Evolutionary conservation across 2,888 invertebrate genomes (phyloP).

Genomic region (Pachydiplax longipennis): DNA sequence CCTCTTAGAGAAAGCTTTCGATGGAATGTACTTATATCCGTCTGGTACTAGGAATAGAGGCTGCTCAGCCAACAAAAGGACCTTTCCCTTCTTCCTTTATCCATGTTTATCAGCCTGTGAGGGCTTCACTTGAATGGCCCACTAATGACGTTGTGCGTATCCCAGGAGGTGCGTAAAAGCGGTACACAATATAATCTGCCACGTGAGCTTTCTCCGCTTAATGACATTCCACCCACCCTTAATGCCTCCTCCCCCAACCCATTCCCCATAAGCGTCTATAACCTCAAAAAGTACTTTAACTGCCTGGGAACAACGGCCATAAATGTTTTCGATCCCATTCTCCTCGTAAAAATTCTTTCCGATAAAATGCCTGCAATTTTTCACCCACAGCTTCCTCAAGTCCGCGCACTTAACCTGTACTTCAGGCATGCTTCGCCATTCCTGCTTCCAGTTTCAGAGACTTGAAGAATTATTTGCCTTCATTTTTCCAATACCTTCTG

Average conservation of each 20-base stretch:
- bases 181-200: neutral
- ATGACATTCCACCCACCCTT: neutral
- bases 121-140: neutral
- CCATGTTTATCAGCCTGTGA: neutral
- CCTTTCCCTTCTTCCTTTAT: neutral
- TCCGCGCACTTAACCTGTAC: too few species aligned
- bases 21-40: neutral
- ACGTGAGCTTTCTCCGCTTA: neutral
- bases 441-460: too few species aligned
- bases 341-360: neutral
- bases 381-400: neutral
- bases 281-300: neutral
- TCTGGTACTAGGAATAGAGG: neutral
- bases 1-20: neutral
- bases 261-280: neutral
- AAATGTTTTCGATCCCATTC: neutral
- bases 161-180: neutral
- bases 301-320: neutral
- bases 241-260: neutral
- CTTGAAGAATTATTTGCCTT: too few species aligned
- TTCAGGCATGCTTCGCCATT: too few species aligned
- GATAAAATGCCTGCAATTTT: neutral
- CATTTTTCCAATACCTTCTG: too few species aligned
- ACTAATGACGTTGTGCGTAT: neutral
- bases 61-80: neutral